Evolutionary conservation across 2,888 invertebrate species (phyloP), one percentile per base, ranked within the genome.

Genomic region (Leucophenga montana): DNA sequence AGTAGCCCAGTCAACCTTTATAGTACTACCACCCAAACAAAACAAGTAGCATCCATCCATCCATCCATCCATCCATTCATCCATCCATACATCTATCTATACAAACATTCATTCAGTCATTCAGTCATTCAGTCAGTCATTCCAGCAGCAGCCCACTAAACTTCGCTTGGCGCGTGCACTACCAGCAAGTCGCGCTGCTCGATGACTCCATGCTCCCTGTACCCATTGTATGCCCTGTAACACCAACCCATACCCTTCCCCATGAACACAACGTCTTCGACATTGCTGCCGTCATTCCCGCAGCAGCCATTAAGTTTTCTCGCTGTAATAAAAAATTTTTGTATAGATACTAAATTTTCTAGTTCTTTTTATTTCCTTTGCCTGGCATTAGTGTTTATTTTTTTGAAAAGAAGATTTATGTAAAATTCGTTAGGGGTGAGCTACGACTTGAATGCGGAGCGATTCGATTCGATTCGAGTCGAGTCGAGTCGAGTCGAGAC

Each of bases 361-460:
- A 82, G 82, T 82, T 82, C 77, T 75, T 82, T 82, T 75, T 74
- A 75, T 75, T 83, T 73, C 39, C 71, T 75, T 77, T 75, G 64
- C 44, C 68, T 73, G 73, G 68, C 74, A 61, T 85, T 71, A 70
- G 69, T 76, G 69, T 77, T 76, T 27, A 18, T 66, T 78, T 85
- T 84, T 85, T 83, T 84, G 80, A 85, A 87, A 88, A 87, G 85
- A 88, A 87, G 87, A 87, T 87, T 87, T 87, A 87, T 87, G 86
- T 87, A 88, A 87, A 85, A 85, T 80, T 79, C 75, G 78, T 78
- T 75, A 71, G 74, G 78, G 78, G 75, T 76, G 71, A 77, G 75
- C 71, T 76, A 59, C 68, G 66, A 27, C 75, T 68, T 66, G 57
- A 70, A 67, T 69, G 31, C 62, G 67, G 50, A 14, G 27, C 27